Evolutionary conservation across 1,140 invertebrate genomes (phyloP).

Genomic region (Drosophila tropicalis): DNA sequence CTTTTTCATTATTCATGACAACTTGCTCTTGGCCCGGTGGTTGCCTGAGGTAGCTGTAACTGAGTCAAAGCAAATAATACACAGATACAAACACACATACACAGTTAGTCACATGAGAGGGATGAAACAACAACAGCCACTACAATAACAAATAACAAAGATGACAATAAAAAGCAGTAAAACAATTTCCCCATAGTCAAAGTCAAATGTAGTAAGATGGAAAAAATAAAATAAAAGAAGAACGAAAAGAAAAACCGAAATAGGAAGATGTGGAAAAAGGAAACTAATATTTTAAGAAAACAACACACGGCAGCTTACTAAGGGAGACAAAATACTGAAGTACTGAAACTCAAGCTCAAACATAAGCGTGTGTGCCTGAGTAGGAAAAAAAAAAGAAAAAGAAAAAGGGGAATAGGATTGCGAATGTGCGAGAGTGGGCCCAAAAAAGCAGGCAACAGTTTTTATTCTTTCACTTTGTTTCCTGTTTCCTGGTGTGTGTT

Average conservation of each 20-base stretch:
- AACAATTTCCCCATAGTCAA: constrained; percentile 68
- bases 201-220: constrained; percentile 24
- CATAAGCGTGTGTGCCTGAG: constrained; percentile 44
- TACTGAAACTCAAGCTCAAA: constrained; percentile 8
- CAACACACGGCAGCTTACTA: constrained; percentile 49
- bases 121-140: constrained; percentile 15
- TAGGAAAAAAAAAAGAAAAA: not conserved
- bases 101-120: not conserved
- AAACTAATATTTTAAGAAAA: constrained; percentile 82
- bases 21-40: constrained; percentile 62
- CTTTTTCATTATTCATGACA: constrained; percentile 82
- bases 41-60: constrained; percentile 59
- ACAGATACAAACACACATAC: constrained; percentile 30
- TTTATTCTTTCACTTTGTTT: constrained; percentile 28
- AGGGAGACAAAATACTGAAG: constrained; percentile 27
- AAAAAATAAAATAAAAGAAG: not conserved
- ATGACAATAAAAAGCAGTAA: constrained; percentile 81
- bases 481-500: not conserved
- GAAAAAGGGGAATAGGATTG: constrained; percentile 3
- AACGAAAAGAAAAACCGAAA: constrained; percentile 17
- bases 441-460: constrained; percentile 65
- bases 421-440: constrained; percentile 1
- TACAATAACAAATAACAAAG: constrained; percentile 73
- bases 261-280: constrained; percentile 44
- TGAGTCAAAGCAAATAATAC: constrained; percentile 72